Conservation (phyloP, 1,140 invertebrate genomes). For the Phymorhynchus buccinoides region DNA sequence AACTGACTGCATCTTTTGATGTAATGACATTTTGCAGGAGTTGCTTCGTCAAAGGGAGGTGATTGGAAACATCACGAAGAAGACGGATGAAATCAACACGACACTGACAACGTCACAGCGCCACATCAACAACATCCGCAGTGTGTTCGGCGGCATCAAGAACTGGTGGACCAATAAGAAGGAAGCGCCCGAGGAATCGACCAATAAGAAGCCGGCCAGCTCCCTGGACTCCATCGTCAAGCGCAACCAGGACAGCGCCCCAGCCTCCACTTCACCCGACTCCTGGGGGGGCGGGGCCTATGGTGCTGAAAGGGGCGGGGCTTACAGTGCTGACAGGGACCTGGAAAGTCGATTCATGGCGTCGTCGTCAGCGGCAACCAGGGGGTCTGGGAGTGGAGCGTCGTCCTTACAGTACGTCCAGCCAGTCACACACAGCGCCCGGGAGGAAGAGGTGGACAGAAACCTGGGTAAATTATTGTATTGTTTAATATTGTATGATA, state of each 20-base stretch:
- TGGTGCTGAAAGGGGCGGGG: background rate
- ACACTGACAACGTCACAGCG: conserved; percentile 91
- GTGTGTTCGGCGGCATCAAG: conserved; percentile 91
- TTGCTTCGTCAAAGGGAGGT: conserved; percentile 90
- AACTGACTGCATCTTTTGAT: no score
- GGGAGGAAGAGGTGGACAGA: conserved; percentile 63
- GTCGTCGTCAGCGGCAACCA: conserved; percentile 7
- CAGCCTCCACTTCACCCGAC: background rate
- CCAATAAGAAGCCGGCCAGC: background rate
- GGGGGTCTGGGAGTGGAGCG: background rate
- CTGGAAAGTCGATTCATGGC: conserved; percentile 56
- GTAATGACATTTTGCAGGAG: conserved; percentile 82
- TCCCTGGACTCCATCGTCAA: conserved; percentile 27
- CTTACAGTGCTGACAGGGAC: conserved; percentile 50
- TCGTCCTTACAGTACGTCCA: conserved; percentile 41
- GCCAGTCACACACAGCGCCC: conserved; percentile 52
- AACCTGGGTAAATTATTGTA: conserved; percentile 68
- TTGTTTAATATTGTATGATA: no score
- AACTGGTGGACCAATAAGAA: conserved; percentile 79
- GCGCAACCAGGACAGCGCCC: background rate
- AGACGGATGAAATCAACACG: conserved; percentile 92
- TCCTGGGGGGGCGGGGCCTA: background rate
- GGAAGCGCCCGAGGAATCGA: background rate
- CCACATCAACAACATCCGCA: conserved; percentile 95
- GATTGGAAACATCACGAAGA: conserved; percentile 88